These are phyloP conservation scores for Heterotilapia buettikoferi DNA, from an alignment of 2,113 vertebrate genomes.

Conservation along the genomic window DNA sequence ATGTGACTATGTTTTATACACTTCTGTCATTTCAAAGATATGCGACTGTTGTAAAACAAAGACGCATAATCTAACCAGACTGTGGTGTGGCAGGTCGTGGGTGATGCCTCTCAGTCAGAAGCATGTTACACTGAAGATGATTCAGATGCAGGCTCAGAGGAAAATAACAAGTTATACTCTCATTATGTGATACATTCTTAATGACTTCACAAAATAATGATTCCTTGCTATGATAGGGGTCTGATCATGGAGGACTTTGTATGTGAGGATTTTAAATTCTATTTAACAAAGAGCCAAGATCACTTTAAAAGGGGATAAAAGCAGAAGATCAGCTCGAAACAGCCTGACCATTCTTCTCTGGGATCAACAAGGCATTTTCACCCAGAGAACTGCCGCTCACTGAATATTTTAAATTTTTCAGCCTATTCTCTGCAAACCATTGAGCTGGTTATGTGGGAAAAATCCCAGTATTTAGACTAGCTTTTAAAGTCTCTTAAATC, in stretches of 20 bases:
- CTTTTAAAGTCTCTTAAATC: not conserved
- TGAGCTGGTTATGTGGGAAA: not conserved
- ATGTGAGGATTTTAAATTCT: not conserved
- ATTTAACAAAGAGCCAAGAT: fast-evolving
- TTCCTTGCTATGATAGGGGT: not conserved
- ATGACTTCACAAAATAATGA: not conserved
- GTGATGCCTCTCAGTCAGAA: not conserved
- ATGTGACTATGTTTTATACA: not conserved
- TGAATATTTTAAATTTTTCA: not conserved
- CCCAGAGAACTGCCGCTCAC: not conserved
- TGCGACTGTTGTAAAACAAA: not conserved
- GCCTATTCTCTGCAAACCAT: not conserved
- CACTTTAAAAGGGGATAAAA: not conserved
- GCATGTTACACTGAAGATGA: not conserved
- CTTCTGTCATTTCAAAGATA: not conserved
- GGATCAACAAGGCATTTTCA: not conserved
- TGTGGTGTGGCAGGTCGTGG: not conserved
- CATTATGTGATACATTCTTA: not conserved
- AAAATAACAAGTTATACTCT: not conserved
- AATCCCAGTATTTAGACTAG: not conserved
- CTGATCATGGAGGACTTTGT: not conserved
- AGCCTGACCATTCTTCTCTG: not conserved
- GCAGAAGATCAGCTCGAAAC: not conserved
- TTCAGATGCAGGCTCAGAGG: not conserved
- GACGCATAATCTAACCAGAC: not conserved